phyloP scores from a whole-genome alignment of 2,888 invertebrate species.

The Azorinus chamasolen region DNA sequence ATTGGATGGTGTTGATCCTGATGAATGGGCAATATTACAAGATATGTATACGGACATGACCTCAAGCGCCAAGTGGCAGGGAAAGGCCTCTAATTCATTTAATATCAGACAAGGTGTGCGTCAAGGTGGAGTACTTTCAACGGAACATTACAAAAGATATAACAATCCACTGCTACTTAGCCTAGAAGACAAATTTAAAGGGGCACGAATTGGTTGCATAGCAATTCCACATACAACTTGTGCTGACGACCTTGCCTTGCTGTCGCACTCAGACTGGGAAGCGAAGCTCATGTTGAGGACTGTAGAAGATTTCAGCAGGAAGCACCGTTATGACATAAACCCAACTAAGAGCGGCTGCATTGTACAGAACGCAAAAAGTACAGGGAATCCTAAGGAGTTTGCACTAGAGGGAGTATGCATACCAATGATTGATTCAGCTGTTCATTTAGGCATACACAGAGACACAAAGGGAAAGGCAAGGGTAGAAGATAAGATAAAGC shows the following conservation, averaged over 20 bases:
- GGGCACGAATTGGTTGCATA: too few relatives aligned
- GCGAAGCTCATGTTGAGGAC: too few relatives aligned
- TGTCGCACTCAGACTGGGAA: too few relatives aligned
- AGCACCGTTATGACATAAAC: constrained; percentile 5
- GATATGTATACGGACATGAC: constrained; percentile 4
- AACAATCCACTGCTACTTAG: too few relatives aligned
- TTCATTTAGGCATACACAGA: too few relatives aligned
- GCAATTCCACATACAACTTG: too few relatives aligned
- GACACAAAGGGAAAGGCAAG: too few relatives aligned
- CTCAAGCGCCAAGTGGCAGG: too few relatives aligned
- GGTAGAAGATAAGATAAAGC: too few relatives aligned
- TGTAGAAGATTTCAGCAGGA: too few relatives aligned
- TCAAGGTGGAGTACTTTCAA: constrained; percentile 19
- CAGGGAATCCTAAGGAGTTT: neutral
- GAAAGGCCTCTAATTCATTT: neutral
- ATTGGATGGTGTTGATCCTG: neutral
- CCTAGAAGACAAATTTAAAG: too few relatives aligned
- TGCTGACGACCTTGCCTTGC: too few relatives aligned
- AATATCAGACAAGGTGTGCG: constrained; percentile 11
- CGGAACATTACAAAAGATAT: constrained; percentile 25
- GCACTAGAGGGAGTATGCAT: neutral
- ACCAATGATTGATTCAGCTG: neutral
- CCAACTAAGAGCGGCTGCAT: neutral
- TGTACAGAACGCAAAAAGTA: neutral
- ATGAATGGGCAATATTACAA: neutral